A percentile compares a stretch with the other conserved stretches of the same genome.
phyloP scores from a whole-genome alignment of 1,140 invertebrate species.

The Drosophila truncata region DNA sequence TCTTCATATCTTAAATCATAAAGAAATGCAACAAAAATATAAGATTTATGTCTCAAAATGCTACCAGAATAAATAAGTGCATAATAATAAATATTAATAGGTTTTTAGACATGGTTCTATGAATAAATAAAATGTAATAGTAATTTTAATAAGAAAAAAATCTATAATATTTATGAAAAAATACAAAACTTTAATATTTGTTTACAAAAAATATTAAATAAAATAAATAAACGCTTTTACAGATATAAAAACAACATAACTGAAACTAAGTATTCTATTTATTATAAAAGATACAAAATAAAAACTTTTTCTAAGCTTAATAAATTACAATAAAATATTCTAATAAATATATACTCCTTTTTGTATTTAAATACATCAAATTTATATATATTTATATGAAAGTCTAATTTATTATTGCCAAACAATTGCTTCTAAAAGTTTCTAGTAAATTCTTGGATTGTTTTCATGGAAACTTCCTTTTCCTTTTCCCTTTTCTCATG shows the following conservation, averaged over 20 bases:
- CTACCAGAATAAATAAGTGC: no score
- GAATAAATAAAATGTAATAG: no score
- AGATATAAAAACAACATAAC: no score
- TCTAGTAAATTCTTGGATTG: not conserved
- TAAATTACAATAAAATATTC: not conserved
- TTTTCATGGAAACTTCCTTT: not conserved
- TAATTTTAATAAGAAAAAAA: no score
- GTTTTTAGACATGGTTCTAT: not conserved
- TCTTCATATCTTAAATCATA: no score
- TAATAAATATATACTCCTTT: not conserved
- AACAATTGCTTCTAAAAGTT: not conserved
- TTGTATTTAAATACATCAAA: not conserved
- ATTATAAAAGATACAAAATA: not conserved
- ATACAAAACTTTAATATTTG: no score
- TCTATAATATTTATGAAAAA: no score
- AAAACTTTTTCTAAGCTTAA: no score
- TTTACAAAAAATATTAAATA: no score
- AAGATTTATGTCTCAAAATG: not conserved
- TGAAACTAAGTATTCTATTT: no score
- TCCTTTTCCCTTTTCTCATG: not conserved
- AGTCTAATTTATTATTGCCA: not conserved
- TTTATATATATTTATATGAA: not conserved
- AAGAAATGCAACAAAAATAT: not conserved
- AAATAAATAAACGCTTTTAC: no score
- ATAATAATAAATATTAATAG: not conserved